phyloP scores from a whole-genome alignment of 2,888 invertebrate species.

The Embidobia sp. region DNA sequence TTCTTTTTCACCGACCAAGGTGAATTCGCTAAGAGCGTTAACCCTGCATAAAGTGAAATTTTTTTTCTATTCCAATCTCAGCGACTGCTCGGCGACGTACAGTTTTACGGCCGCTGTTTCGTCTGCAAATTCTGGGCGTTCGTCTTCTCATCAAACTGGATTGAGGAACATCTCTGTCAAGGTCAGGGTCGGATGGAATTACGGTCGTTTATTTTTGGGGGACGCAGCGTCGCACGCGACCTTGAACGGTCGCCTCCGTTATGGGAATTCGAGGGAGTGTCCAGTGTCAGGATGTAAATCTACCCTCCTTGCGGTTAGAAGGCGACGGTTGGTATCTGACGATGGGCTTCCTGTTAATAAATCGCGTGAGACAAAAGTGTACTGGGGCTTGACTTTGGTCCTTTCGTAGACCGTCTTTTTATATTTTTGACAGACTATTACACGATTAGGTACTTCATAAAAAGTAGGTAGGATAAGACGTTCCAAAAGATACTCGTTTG shows the following conservation, averaged over 20 bases:
- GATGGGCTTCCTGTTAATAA: slow-evolving; percentile 5
- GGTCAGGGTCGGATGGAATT: not conserved
- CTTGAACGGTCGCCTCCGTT: not conserved
- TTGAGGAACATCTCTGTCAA: not conserved
- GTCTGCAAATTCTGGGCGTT: no score
- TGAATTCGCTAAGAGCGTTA: slow-evolving; percentile 55
- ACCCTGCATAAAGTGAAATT: slow-evolving; percentile 51
- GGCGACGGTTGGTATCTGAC: not conserved
- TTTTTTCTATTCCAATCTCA: slow-evolving; percentile 55
- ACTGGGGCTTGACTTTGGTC: no score
- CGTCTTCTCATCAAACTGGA: no score
- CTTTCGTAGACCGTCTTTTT: no score
- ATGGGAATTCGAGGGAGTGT: slow-evolving; percentile 1
- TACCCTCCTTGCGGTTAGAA: slow-evolving; percentile 6
- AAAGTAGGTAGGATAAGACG: no score
- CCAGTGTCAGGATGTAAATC: slow-evolving; percentile 23
- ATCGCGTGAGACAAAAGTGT: slow-evolving; percentile 5
- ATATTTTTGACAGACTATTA: no score
- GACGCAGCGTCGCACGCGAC: not conserved
- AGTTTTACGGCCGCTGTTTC: no score
- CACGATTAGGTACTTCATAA: no score
- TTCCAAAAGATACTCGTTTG: no score
- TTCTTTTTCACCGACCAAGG: slow-evolving; percentile 56
- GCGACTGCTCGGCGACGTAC: no score
- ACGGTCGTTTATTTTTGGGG: not conserved